Base-by-base conservation (phyloP, 2,888 invertebrate genomes). In the Harpalus rubripes region DNA sequence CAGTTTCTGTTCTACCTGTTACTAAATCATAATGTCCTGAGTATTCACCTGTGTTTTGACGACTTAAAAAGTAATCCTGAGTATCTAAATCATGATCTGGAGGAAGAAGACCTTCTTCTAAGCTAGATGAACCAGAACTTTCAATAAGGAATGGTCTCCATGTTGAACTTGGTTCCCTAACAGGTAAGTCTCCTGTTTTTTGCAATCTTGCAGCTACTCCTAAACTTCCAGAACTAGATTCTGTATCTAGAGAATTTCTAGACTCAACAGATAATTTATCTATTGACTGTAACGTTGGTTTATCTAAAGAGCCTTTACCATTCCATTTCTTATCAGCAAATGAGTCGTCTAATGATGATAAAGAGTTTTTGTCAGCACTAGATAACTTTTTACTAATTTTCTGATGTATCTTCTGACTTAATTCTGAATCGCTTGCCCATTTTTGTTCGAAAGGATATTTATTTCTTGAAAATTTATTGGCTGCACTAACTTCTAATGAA, bases 81-180 rank as follows among this genome's bases (percentile, higher is more conserved):
- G 88, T 88, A 18, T 90, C 91, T n/a, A 88, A 85, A 86, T 95
- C 95, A 58, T 94, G 94, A 89, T 96, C 96, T 72, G 95, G 95
- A 8, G 96, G 95, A 88, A 96, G 94, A 93, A 96, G 95, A 6
- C 95, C 96, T 89, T 97, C 97, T 90, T 97, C 97, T 68, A 96
- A 94, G 89, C 96, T 97, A 3, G 96, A 96, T 86, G 96, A 96
- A 56, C 96, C 96, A 79, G 96, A 96, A 89, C 96, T 96, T 89
- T 96, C 96, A 15, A 97, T 93, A 22, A 96, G 95, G 89, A 96
- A 97, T 2, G 96, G 95, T 88, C 95, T 94, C 96, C 96, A 96
- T 0, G 96, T 96, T 3, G 96, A 95, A 89, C 95, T 96, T 81
- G 95, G 92, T 89, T 96, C 96, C 89, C 94, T 92, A 74, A 92